A percentile compares a stretch with the other conserved stretches of the same genome.
These are phyloP conservation scores for Eudyptes chrysolophus DNA, from an alignment of 2,113 vertebrate genomes.

Conservation along the genomic window DNA sequence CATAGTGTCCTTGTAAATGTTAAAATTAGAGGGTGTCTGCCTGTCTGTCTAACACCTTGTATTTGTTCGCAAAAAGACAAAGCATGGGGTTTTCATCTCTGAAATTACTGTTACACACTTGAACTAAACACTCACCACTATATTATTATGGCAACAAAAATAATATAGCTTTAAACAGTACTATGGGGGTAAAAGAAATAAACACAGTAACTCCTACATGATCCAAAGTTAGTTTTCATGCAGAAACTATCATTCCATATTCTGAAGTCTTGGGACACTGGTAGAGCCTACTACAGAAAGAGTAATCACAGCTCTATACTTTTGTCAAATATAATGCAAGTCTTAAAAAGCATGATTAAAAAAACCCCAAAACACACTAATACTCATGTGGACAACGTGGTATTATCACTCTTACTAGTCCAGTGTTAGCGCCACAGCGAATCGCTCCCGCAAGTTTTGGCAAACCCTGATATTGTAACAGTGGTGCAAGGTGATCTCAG, in stretches of 20 bases:
- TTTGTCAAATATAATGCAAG: not conserved
- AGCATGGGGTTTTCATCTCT: not conserved
- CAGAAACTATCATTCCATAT: not conserved
- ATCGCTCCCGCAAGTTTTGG: not conserved
- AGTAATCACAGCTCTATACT: not conserved
- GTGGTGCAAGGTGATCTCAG: not conserved
- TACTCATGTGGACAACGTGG: not conserved
- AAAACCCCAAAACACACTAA: not conserved
- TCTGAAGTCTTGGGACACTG: not conserved
- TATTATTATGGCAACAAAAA: not conserved
- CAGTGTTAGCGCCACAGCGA: not conserved
- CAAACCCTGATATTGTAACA: not conserved
- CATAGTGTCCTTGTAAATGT: not conserved
- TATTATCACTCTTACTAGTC: not conserved
- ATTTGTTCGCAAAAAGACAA: not conserved
- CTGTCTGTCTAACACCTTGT: not conserved
- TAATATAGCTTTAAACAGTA: not conserved
- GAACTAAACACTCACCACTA: not conserved
- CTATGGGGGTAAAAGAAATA: not conserved
- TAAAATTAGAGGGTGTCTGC: not conserved
- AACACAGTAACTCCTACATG: not conserved
- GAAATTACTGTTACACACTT: not conserved
- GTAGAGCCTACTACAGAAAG: not conserved
- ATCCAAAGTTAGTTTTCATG: not conserved
- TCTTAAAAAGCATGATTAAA: not conserved